A percentile compares a stretch with the other conserved stretches of the same genome.
phyloP scores from a whole-genome alignment of 2,113 vertebrate genomes.

The Coptodon bakossiorum region DNA sequence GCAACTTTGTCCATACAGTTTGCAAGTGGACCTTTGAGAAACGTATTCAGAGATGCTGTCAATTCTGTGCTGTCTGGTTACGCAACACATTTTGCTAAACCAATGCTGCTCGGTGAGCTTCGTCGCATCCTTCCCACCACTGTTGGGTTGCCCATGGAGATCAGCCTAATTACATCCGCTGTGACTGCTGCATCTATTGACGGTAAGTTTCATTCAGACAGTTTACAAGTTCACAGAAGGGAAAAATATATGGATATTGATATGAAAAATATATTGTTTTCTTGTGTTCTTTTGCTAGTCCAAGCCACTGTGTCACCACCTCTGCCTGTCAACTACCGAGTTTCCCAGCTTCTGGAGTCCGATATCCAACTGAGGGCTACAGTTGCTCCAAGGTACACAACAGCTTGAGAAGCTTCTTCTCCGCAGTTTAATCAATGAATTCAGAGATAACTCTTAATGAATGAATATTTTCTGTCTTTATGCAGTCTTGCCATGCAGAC shows the following conservation, averaged over 20 bases:
- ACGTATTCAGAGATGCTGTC: not conserved
- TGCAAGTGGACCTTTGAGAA: constrained; percentile 15
- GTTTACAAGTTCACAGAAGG: not conserved
- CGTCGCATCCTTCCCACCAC: constrained; percentile 70
- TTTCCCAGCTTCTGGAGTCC: constrained; percentile 57
- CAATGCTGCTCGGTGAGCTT: constrained; percentile 68
- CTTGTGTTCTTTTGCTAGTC: constrained; percentile 32
- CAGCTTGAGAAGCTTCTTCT: not conserved
- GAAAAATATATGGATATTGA: not conserved
- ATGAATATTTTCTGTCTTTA: not conserved
- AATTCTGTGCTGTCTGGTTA: constrained; percentile 55
- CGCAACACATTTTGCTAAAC: constrained; percentile 54
- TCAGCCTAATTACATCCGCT: constrained; percentile 65
- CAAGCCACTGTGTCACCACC: constrained; percentile 50
- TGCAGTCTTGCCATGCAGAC: constrained; percentile 71
- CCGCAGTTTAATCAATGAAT: not conserved
- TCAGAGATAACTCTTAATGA: not conserved
- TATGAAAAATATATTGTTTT: not conserved
- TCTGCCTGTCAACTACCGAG: constrained; percentile 35
- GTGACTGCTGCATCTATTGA: constrained; percentile 54
- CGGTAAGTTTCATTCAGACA: constrained; percentile 44
- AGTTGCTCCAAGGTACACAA: constrained; percentile 55
- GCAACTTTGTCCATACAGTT: constrained; percentile 34
- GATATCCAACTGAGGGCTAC: constrained; percentile 59
- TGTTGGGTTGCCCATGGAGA: constrained; percentile 75